Evolutionary conservation across 2,113 vertebrate genomes (phyloP), one percentile per base, ranked within the genome.

Genomic region (Rafetus swinhoei): DNA sequence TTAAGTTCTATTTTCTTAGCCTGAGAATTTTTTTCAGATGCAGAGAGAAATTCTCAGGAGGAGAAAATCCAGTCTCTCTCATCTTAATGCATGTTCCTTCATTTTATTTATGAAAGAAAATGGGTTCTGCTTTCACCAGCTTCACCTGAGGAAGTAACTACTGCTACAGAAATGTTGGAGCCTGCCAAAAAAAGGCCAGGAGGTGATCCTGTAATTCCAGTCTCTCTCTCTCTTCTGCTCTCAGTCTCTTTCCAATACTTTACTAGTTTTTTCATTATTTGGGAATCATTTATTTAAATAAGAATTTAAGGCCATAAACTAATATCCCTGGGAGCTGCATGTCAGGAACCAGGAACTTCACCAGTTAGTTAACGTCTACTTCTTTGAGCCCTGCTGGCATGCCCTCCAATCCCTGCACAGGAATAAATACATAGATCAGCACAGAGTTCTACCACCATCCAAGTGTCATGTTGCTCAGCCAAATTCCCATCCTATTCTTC

Each of bases 401-500:
- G 84, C 56, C 86, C 74, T 93, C 90, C 93, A 91, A 1, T 90
- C 92, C 88, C 1, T 0, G 86, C 72, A 81, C 13, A 54, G 77
- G 55, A 96, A 94, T 96, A 94, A 93, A 39, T 55, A 85, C 77
- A 86, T 65, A 91, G 81, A 74, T 91, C 95, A 94, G 57, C 62
- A 91, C 88, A 83, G 0, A 1, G 88, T 94, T 94, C 84, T 93
- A 81, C 93, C 79, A 15, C n/a, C 35, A 25, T 21, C 59, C 59
- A 60, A 62, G 50, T 82, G 76, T 81, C 92, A 95, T 83, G 50
- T 53, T 82, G 69, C n/a, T 56, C 85, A 69, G n/a, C 81, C 85
- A 77, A 4, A 22, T 88, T 95, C 62, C 82, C 81, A 89, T 21
- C 77, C 69, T 84, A 55, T 96, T 84, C 57, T 83, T 91, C 85